Evolutionary conservation across 35 echinoderm and acorn worm genomes (phyloP).

Genomic region (Ptychodera flava): DNA sequence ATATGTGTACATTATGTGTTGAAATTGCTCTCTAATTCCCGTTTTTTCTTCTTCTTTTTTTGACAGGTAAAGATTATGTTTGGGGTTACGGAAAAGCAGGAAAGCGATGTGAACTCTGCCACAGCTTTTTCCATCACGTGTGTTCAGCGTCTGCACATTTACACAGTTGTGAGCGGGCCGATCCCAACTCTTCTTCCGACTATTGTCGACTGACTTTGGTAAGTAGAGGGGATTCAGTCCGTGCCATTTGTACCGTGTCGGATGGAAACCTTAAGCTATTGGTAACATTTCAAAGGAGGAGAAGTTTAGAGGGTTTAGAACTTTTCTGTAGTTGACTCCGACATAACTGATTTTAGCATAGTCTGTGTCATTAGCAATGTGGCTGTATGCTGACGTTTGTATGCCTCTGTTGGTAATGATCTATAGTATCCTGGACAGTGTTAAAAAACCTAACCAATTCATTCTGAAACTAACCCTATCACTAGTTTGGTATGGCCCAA

Average conservation of each 20-base stretch:
- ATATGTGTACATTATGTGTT: too few species aligned
- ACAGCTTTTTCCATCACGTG: neutral
- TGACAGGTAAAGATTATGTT: constrained; percentile 84
- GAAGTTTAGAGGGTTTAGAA: neutral
- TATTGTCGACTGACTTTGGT: neutral
- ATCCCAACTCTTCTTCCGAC: neutral
- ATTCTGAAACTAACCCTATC: too few species aligned
- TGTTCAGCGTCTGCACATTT: neutral
- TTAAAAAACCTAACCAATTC: too few species aligned
- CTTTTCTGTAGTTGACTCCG: neutral
- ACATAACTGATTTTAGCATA: too few species aligned
- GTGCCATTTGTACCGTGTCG: constrained; percentile 43
- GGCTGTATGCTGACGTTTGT: too few species aligned
- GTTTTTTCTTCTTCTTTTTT: constrained; percentile 20
- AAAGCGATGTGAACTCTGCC: constrained; percentile 10
- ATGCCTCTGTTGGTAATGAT: too few species aligned
- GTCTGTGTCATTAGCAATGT: too few species aligned
- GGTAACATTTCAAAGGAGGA: constrained; percentile 20
- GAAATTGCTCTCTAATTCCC: too few species aligned
- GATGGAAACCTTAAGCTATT: constrained; percentile 38
- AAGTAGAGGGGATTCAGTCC: constrained; percentile 17
- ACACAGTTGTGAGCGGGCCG: neutral
- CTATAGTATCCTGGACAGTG: too few species aligned
- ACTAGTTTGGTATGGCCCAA: too few species aligned
- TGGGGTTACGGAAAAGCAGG: constrained; percentile 82